These are phyloP conservation scores for Orius insidiosus DNA, from an alignment of 1,140 invertebrate genomes.

Conservation along the genomic window DNA sequence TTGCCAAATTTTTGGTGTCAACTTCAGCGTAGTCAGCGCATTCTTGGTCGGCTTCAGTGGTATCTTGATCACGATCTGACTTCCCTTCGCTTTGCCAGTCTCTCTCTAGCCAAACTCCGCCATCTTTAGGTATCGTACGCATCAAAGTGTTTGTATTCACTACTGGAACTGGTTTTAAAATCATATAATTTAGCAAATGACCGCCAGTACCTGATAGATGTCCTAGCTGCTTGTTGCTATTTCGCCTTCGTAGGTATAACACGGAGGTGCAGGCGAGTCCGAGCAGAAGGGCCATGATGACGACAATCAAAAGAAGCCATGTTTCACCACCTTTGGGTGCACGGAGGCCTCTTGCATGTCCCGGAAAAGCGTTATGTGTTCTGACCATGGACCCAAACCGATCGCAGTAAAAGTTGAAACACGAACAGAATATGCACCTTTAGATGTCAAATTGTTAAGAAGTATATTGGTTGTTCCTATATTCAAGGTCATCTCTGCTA, in stretches of 20 bases:
- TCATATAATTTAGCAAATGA: neutral
- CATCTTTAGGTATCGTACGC: constrained; percentile 24
- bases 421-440: constrained; percentile 49
- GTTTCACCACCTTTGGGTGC: constrained; percentile 31
- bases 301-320: constrained; percentile 52
- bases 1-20: constrained; percentile 51
- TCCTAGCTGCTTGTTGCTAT: constrained; percentile 26
- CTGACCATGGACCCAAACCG: constrained; percentile 49
- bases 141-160: constrained; percentile 18
- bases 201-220: constrained; percentile 20
- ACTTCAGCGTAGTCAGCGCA: constrained; percentile 58
- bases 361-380: constrained; percentile 38
- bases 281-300: constrained; percentile 40
- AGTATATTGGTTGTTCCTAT: constrained; percentile 50
- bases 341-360: constrained; percentile 21
- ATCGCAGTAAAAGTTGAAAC: constrained; percentile 53
- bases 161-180: constrained; percentile 14
- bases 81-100: constrained; percentile 49
- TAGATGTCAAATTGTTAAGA: constrained; percentile 50
- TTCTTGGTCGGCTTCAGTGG: constrained; percentile 22
- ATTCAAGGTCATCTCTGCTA: constrained; percentile 54
- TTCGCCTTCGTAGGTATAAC: constrained; percentile 40
- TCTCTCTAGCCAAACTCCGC: constrained; percentile 58
- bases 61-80: constrained; percentile 29
- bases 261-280: constrained; percentile 31